Percentiles rank a stretch among this genome's conserved stretches.
Conservation (phyloP, 35 echinoderm and acorn worm genomes). For the Antedon bifida region DNA sequence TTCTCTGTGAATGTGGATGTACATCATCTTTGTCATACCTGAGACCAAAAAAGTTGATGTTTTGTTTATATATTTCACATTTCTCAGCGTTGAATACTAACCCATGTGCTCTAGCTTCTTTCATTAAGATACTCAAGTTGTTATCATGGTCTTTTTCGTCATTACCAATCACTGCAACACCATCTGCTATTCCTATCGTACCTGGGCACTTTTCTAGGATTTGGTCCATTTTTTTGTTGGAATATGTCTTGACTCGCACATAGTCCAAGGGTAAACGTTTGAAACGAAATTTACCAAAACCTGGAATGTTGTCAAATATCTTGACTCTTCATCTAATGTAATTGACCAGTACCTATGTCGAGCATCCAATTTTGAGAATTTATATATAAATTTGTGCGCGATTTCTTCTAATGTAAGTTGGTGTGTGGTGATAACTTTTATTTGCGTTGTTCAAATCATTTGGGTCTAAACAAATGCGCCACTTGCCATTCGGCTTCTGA, state of each 20-base stretch:
- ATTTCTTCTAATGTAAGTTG: slow-evolving; percentile 62
- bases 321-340: slow-evolving; percentile 36
- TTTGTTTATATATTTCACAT: slow-evolving; percentile 13
- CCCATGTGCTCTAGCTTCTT: not conserved
- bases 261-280: slow-evolving; percentile 35
- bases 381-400: slow-evolving; percentile 24
- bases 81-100: not conserved
- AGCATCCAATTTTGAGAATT: slow-evolving; percentile 39
- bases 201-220: not conserved
- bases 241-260: slow-evolving; percentile 29
- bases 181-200: not conserved
- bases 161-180: not conserved
- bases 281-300: slow-evolving; percentile 21
- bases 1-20: slow-evolving; percentile 24
- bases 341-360: slow-evolving; percentile 36
- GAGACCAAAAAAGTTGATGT: slow-evolving; percentile 33
- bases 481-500: slow-evolving; percentile 10
- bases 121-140: slow-evolving; percentile 12
- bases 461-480: slow-evolving; percentile 12
- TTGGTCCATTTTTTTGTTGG: slow-evolving; percentile 34
- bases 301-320: not conserved
- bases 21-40: slow-evolving; percentile 15
- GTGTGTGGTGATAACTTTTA: slow-evolving; percentile 35
- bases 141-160: not conserved
- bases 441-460: slow-evolving; percentile 8